These are phyloP conservation scores for Ptychadena robeensis DNA, from an alignment of 2,797 vertebrate genomes.

Conservation along the genomic window DNA sequence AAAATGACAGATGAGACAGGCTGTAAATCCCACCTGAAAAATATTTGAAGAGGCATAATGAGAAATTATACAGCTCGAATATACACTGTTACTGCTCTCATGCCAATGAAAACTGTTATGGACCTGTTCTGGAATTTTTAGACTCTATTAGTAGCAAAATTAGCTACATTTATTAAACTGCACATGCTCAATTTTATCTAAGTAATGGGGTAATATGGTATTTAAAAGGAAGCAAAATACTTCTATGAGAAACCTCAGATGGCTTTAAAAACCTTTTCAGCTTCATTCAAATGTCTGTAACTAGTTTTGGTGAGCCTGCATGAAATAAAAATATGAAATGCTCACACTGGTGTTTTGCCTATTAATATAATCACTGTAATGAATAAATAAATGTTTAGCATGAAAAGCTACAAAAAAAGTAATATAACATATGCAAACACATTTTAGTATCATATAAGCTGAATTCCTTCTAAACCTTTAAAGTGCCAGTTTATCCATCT, in stretches of 20 bases:
- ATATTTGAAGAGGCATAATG: constrained; percentile 8
- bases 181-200: not conserved
- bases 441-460: not conserved
- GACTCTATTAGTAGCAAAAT: not conserved
- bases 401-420: too few species aligned
- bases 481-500: too few species aligned
- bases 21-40: constrained; percentile 14
- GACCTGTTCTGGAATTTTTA: not conserved
- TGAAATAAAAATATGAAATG: not conserved
- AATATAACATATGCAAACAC: not conserved
- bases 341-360: too few species aligned
- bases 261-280: not conserved
- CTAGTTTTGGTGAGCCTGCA: not conserved
- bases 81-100: not conserved
- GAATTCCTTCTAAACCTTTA: not conserved
- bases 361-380: not conserved
- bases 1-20: constrained; percentile 28
- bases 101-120: constrained; percentile 1
- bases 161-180: not conserved
- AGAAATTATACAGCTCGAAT: constrained; percentile 22
- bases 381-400: not conserved
- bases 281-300: not conserved
- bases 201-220: not conserved
- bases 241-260: not conserved
- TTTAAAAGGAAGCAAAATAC: not conserved